phyloP scores from a whole-genome alignment of 2,888 invertebrate genomes.

The Cephus spinipes region DNA sequence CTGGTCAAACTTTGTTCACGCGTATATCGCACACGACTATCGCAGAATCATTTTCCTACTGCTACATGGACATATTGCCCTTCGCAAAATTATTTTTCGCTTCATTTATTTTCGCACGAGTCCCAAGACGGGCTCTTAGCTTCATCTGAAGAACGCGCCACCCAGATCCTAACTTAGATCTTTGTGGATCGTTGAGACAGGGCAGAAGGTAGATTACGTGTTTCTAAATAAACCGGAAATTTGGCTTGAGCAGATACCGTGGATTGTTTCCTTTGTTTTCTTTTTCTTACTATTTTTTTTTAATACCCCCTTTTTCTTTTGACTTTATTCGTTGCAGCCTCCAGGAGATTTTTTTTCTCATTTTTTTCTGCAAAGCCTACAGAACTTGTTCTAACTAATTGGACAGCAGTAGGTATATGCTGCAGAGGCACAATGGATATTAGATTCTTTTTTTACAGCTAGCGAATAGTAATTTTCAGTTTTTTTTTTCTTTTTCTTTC shows the following conservation, averaged over 20 bases:
- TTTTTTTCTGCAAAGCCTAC: not conserved
- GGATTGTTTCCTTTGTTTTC: not conserved
- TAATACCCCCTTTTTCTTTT: not conserved
- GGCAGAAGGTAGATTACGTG: not conserved
- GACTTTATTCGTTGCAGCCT: not conserved
- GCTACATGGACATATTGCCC: not conserved
- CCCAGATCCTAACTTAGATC: slow-evolving; percentile 2
- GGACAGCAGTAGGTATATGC: not conserved
- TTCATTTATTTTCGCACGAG: not conserved
- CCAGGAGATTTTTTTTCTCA: not conserved
- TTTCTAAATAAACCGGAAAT: not conserved
- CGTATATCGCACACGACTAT: not conserved
- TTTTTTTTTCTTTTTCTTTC: not conserved
- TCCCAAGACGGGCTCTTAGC: not conserved
- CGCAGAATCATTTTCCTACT: not conserved
- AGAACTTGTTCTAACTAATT: not conserved
- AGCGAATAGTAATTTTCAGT: not conserved
- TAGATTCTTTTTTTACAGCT: not conserved
- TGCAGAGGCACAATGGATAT: not conserved
- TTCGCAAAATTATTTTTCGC: not conserved
- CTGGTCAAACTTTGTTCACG: not conserved
- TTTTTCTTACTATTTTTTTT: not conserved
- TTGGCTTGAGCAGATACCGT: not conserved
- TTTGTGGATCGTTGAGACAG: not conserved
- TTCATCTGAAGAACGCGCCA: not conserved